Evolutionary conservation across 2,113 vertebrate species (phyloP), one percentile per base, ranked within the genome.

Genomic region (Glaucomys volans): DNA sequence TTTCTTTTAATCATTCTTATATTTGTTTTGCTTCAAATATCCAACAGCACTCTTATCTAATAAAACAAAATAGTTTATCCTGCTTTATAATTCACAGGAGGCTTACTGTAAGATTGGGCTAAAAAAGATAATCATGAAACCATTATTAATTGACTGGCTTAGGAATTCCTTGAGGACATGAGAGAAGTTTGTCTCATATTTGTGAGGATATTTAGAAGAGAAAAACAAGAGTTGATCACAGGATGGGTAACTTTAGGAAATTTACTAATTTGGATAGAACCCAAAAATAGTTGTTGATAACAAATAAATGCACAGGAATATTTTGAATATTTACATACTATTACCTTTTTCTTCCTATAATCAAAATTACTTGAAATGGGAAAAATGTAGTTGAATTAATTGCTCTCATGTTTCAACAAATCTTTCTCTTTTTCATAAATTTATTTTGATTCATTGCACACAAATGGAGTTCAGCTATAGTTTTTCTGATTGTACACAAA

Each of bases 11-110:
- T 75, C 86, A 12, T 77, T 76, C 35, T 4, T n/a, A 4, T 42
- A 66, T 82, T 90, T 80, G 32, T 79, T 17, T 90, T 93, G 3
- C 30, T 95, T 94, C 67, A 94, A 71, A 18, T 92, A 50, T 91
- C 37, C 8, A 84, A 52, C 13, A 85, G 3, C 5, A 94, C 4
- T 90, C 50, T 81, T 87, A n/a, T 2, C 10, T 71, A 50, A 6
- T 82, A 92, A 90, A 69, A n/a, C 10, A 11, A 94, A 92, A 95
- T 71, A 14, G 69, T 76, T 96, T 91, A 72, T n/a, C 52, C 2
- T 26, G 76, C 7, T 82, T 92, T 77, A 26, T 77, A 91, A 91
- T 76, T 77, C 54, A 87, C n/a, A 87, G 11, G 40, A 62, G 35
- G 62, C 35, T 72, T 28, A 79, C 42, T 50, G 30, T 67, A 30